Conservation (phyloP, 1,140 invertebrate species). For the Oncopeltus fasciatus region DNA sequence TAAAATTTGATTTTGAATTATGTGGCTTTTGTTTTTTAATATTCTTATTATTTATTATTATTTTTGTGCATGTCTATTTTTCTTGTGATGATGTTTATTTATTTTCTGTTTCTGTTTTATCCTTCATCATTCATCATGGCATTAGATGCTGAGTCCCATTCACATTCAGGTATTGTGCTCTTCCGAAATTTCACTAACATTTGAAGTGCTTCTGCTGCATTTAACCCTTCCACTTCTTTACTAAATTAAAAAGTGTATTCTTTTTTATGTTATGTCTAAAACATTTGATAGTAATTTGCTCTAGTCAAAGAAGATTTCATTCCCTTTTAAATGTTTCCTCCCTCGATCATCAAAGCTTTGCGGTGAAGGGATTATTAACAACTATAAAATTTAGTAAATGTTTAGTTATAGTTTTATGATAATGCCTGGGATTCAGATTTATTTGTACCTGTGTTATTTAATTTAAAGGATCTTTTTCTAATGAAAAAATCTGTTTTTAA, state of each 20-base stretch:
- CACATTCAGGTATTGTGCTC: constrained; percentile 21
- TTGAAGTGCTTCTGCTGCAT: not conserved
- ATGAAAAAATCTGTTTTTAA: no score
- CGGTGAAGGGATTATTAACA: no score
- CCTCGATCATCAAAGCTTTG: no score
- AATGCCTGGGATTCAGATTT: no score
- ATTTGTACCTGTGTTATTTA: no score
- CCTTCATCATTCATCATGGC: constrained; percentile 16
- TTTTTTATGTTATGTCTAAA: not conserved
- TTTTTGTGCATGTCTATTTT: not conserved
- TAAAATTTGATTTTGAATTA: no score
- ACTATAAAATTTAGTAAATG: no score
- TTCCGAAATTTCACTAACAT: constrained; percentile 14
- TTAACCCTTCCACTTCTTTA: no score
- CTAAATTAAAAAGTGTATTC: not conserved
- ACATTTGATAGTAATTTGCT: not conserved
- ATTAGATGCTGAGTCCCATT: constrained; percentile 24
- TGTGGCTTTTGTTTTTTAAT: not conserved
- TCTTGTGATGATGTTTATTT: constrained; percentile 22
- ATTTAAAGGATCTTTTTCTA: no score
- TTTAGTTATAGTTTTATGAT: no score
- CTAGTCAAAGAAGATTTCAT: no score
- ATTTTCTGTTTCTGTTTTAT: constrained; percentile 22
- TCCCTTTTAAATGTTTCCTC: no score
- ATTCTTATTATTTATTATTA: not conserved